These are phyloP conservation scores for Tiphia femorata DNA, from an alignment of 2,888 invertebrate genomes.

Conservation along the genomic window DNA sequence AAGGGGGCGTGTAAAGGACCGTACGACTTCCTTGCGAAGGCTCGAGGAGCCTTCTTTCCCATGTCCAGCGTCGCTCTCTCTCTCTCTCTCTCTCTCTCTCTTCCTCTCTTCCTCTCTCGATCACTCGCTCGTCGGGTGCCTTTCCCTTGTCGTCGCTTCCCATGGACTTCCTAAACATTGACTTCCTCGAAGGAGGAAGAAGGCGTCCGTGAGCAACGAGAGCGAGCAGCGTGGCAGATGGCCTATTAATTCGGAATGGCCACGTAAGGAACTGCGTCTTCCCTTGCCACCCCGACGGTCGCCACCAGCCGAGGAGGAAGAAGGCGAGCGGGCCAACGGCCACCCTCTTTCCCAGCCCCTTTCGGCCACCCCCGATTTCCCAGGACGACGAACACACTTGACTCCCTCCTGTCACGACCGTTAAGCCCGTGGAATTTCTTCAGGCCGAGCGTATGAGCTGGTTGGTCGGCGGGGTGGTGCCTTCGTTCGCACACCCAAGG, in stretches of 20 bases:
- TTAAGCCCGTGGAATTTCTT: constrained; percentile 49
- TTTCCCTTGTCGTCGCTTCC: constrained; percentile 68
- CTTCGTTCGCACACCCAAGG: no score
- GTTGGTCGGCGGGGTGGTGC: no score
- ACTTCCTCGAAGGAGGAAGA: constrained; percentile 63
- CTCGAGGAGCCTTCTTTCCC: constrained; percentile 65
- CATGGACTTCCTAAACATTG: constrained; percentile 68
- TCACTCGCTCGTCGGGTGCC: constrained; percentile 55
- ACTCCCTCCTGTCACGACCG: constrained; percentile 40
- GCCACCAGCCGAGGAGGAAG: constrained; percentile 2
- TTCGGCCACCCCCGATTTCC: not conserved
- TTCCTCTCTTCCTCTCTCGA: no score
- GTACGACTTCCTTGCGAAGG: constrained; percentile 51
- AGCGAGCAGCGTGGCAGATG: no score
- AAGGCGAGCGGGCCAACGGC: constrained; percentile 11
- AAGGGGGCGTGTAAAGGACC: constrained; percentile 29
- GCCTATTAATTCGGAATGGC: constrained; percentile 65
- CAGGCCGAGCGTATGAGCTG: no score
- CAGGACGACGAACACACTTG: not conserved
- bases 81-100: no score
- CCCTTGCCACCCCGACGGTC: constrained; percentile 8
- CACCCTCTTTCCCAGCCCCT: not conserved
- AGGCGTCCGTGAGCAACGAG: no score
- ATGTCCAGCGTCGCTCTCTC: constrained; percentile 52
- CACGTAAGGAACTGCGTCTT: constrained; percentile 34